Conservation (phyloP, 2,113 vertebrate genomes). For the Artemisiospiza belli region DNA sequence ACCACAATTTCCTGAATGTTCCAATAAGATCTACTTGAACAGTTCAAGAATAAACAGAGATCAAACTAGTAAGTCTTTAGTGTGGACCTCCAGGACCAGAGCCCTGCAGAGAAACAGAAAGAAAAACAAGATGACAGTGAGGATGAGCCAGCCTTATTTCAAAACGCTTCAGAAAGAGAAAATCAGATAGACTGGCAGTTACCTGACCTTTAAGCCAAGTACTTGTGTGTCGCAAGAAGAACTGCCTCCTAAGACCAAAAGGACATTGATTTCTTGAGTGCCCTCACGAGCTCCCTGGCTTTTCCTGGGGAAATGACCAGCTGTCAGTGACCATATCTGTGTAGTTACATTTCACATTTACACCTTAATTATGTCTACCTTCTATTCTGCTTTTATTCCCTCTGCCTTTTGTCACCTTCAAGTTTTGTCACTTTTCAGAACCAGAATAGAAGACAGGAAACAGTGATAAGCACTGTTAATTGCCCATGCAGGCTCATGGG, state of each 20-base stretch:
- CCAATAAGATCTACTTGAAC: background rate
- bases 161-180: background rate
- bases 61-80: background rate
- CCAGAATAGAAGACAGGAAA: background rate
- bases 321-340: background rate
- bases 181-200: background rate
- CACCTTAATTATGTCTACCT: background rate
- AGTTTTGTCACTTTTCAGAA: background rate
- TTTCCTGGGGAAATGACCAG: background rate
- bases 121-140: background rate
- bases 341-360: background rate
- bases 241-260: background rate
- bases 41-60: background rate
- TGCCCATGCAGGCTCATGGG: background rate
- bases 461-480: background rate
- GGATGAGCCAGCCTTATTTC: background rate
- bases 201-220: background rate
- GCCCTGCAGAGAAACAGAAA: background rate
- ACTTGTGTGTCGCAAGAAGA: background rate
- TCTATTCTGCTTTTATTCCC: background rate
- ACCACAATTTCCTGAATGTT: background rate
- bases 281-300: background rate
- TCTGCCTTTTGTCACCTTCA: background rate
- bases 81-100: background rate
- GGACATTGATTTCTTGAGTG: background rate